A percentile compares a stretch with the other conserved stretches of the same genome.
Evolutionary conservation across 2,888 invertebrate species (phyloP).

Genomic region (Rhagonycha lutea): DNA sequence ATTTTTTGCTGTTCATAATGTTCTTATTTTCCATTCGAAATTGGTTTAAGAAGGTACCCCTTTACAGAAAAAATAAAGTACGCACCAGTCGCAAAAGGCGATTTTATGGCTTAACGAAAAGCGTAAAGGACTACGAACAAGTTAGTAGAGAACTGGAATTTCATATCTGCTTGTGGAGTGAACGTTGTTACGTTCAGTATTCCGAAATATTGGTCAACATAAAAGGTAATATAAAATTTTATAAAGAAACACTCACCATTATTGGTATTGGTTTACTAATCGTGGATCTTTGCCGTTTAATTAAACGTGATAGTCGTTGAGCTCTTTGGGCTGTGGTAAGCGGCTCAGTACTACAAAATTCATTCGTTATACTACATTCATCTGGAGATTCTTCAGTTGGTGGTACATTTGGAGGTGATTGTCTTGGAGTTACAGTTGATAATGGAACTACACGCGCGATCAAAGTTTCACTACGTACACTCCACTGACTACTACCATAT

Average conservation of each 20-base stretch:
- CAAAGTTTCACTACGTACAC: constrained; percentile 72
- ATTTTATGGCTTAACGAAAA: too few relatives aligned
- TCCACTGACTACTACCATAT: constrained; percentile 73
- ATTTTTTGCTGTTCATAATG: too few relatives aligned
- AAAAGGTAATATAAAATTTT: not conserved
- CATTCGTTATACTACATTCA: constrained; percentile 36
- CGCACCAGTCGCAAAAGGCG: too few relatives aligned
- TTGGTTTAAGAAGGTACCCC: too few relatives aligned
- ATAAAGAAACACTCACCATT: constrained; percentile 8
- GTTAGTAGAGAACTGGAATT: too few relatives aligned
- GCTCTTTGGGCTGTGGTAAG: constrained; percentile 72
- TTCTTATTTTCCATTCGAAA: too few relatives aligned
- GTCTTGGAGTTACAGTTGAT: constrained; percentile 68
- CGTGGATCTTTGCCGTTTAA: constrained; percentile 64
- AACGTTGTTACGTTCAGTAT: not conserved
- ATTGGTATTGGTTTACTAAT: constrained; percentile 4
- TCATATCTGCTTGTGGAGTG: too few relatives aligned
- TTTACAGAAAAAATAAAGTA: too few relatives aligned
- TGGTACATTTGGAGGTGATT: constrained; percentile 54
- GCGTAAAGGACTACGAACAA: too few relatives aligned
- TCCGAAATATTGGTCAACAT: not conserved
- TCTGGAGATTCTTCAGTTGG: constrained; percentile 20
- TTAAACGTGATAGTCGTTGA: constrained; percentile 67
- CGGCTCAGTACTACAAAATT: constrained; percentile 58
- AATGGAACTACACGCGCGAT: constrained; percentile 74